phyloP scores from a whole-genome alignment of 2,113 vertebrate genomes.

The Pteronura brasiliensis region DNA sequence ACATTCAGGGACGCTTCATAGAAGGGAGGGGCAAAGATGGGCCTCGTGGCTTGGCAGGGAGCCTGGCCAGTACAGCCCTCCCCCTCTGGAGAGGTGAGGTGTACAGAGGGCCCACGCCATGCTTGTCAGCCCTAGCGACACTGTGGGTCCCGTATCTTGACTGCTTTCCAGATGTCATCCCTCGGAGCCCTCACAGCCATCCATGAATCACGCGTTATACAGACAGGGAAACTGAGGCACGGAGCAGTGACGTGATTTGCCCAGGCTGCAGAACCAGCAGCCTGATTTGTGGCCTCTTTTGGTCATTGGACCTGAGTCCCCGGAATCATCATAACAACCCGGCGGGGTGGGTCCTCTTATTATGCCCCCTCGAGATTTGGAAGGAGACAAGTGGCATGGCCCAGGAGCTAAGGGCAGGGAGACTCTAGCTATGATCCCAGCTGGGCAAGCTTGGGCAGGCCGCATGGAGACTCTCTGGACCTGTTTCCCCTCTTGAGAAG shows the following conservation, averaged over 20 bases:
- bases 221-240: background rate
- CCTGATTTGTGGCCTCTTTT: background rate
- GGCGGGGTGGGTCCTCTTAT: background rate
- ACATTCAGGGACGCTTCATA: background rate
- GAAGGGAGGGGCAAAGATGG: background rate
- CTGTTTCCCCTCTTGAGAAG: background rate
- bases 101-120: accelerated
- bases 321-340: background rate
- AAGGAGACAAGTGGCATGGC: background rate
- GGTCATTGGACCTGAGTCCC: background rate
- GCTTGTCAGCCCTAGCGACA: background rate
- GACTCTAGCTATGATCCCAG: background rate
- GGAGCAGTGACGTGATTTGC: accelerated
- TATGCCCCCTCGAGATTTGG: background rate
- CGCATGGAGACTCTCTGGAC: background rate
- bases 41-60: background rate
- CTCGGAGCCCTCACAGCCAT: background rate
- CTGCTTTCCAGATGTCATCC: background rate
- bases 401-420: background rate
- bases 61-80: too few species aligned
- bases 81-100: background rate
- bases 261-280: background rate
- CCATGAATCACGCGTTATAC: background rate
- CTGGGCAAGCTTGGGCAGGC: too few species aligned
- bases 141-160: background rate